These are phyloP conservation scores for Eugnorisma glareosa DNA, from an alignment of 2,888 invertebrate species.

Conservation along the genomic window DNA sequence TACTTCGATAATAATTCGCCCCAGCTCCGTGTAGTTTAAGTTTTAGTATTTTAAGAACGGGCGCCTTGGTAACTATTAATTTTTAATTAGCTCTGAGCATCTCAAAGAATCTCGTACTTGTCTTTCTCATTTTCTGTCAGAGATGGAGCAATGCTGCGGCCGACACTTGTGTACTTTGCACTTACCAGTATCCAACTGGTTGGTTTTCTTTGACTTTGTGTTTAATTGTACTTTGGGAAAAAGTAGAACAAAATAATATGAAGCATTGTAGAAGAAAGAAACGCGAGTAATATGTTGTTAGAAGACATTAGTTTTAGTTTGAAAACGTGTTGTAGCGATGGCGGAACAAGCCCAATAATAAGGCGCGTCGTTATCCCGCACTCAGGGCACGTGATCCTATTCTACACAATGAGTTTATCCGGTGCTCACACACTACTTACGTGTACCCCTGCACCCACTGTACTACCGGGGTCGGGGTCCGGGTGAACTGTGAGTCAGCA, in stretches of 20 bases:
- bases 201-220: constrained; percentile 32
- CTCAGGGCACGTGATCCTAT: constrained; percentile 70
- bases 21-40: constrained; percentile 44
- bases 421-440: constrained; percentile 57
- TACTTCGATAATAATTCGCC: constrained; percentile 55
- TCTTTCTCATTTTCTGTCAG: constrained; percentile 38
- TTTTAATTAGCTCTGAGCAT: constrained; percentile 52
- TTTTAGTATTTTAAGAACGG: constrained; percentile 58
- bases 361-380: constrained; percentile 53
- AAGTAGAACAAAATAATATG: constrained; percentile 1
- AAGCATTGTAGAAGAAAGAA: constrained; percentile 8
- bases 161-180: constrained; percentile 36
- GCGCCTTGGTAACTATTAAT: constrained; percentile 49
- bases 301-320: constrained; percentile 41
- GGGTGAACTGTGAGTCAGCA: constrained; percentile 25
- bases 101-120: constrained; percentile 48
- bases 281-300: constrained; percentile 29
- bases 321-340: constrained; percentile 53
- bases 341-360: constrained; percentile 57
- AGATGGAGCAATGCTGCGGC: constrained; percentile 17
- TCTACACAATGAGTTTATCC: constrained; percentile 64
- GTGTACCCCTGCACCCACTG: constrained; percentile 89
- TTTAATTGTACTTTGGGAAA: constrained; percentile 16
- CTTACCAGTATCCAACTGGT: constrained; percentile 19
- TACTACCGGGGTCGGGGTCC: constrained; percentile 6